Evolutionary conservation across 2,888 invertebrate genomes (phyloP).

Genomic region (Melanchra persicariae): DNA sequence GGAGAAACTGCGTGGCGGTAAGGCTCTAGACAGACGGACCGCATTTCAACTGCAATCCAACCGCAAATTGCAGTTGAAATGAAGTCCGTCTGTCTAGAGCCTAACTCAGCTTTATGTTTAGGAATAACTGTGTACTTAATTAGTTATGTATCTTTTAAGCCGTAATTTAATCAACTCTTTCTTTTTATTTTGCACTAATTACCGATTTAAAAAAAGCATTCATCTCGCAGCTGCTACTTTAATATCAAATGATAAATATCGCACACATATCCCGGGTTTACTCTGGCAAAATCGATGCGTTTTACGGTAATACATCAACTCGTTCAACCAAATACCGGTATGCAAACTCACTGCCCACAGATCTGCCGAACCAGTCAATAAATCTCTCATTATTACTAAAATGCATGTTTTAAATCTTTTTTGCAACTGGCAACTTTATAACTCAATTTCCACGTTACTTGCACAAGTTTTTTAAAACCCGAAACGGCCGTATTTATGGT

Average conservation of each 20-base stretch:
- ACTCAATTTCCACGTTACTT: slow-evolving; percentile 71
- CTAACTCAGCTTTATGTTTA: too few species aligned
- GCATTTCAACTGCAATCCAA: too few species aligned
- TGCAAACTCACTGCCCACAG: slow-evolving; percentile 61
- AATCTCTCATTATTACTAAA: slow-evolving; percentile 73
- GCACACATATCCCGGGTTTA: slow-evolving; percentile 10
- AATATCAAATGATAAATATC: background rate
- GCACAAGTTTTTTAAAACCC: slow-evolving; percentile 39
- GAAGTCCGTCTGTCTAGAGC: too few species aligned
- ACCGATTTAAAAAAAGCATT: too few species aligned
- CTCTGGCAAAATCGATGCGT: slow-evolving; percentile 16
- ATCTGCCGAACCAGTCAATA: slow-evolving; percentile 64
- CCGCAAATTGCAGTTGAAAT: too few species aligned
- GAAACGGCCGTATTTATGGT: slow-evolving; percentile 29
- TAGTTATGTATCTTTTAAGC: too few species aligned
- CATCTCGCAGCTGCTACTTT: background rate
- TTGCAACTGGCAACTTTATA: slow-evolving; percentile 68
- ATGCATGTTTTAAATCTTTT: slow-evolving; percentile 64
- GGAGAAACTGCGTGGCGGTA: too few species aligned
- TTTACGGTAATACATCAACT: slow-evolving; percentile 62
- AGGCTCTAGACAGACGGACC: too few species aligned
- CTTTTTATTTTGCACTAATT: too few species aligned
- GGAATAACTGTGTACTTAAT: too few species aligned
- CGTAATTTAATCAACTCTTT: too few species aligned
- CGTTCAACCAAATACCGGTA: slow-evolving; percentile 59